Conservation (phyloP, 2,113 vertebrate species). For the Zapus hudsonius region DNA sequence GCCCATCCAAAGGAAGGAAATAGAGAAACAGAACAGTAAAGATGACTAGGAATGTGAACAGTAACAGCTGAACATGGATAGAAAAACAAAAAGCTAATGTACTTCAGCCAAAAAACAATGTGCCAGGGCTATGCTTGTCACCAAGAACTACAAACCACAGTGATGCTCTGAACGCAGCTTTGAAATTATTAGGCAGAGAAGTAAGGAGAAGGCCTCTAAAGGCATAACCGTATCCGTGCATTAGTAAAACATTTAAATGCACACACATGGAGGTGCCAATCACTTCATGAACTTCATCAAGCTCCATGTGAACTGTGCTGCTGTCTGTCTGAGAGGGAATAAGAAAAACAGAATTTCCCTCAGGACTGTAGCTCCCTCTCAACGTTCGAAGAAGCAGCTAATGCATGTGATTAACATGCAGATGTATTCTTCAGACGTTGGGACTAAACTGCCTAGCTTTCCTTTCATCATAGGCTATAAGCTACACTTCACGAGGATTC, state of each 20-base stretch:
- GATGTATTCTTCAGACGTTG: background rate
- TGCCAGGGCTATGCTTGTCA: background rate
- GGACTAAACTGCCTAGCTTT: background rate
- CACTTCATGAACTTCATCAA: slow-evolving; percentile 12
- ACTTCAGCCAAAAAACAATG: slow-evolving; percentile 18
- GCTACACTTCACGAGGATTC: background rate
- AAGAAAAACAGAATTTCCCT: background rate
- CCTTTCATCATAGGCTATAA: background rate
- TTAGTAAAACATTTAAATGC: background rate
- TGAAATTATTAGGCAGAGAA: background rate
- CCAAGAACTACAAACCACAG: background rate
- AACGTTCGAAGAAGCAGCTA: background rate
- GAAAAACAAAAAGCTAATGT: background rate
- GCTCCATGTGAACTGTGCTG: background rate
- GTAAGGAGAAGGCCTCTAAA: background rate
- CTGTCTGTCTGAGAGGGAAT: background rate
- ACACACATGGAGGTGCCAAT: background rate
- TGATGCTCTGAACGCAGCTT: slow-evolving; percentile 8
- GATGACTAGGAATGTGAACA: slow-evolving; percentile 45
- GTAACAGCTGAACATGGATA: background rate
- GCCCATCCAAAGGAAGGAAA: background rate
- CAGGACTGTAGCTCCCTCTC: background rate
- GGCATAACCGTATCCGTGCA: background rate
- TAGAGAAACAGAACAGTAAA: slow-evolving; percentile 13
- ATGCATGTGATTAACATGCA: background rate